Evolutionary conservation across 2,113 vertebrate genomes (phyloP).

Genomic region (Dasypus novemcinctus): DNA sequence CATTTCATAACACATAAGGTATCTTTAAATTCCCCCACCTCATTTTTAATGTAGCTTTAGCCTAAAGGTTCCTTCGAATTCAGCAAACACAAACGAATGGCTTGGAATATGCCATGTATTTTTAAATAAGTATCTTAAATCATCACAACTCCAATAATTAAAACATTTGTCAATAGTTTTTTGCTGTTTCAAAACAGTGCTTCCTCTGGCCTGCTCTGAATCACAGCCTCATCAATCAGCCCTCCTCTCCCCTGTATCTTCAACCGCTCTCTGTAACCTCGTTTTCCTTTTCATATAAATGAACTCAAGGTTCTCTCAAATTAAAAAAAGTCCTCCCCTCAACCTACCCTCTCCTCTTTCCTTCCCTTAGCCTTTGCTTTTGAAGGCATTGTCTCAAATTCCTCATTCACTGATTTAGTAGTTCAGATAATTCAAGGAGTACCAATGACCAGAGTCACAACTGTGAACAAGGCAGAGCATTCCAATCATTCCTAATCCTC

Average conservation of each 20-base stretch:
- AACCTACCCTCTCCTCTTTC: background rate
- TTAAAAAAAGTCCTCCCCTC: background rate
- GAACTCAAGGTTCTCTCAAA: background rate
- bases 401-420: background rate
- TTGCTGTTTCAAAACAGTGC: background rate
- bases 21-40: slow-evolving; percentile 57
- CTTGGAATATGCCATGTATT: slow-evolving; percentile 68
- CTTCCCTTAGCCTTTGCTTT: background rate
- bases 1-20: background rate
- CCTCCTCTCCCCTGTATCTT: background rate
- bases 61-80: slow-evolving; percentile 74
- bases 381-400: background rate
- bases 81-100: slow-evolving; percentile 70
- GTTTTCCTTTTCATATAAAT: background rate
- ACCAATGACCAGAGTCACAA: background rate
- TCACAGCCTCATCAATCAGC: background rate
- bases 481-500: background rate
- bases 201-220: background rate
- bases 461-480: background rate
- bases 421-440: background rate
- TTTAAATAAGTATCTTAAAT: slow-evolving; percentile 53
- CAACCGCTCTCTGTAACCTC: background rate
- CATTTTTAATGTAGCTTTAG: slow-evolving; percentile 62
- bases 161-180: background rate
- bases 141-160: background rate